A percentile compares a stretch with the other conserved stretches of the same genome.
Evolutionary conservation across 2,797 vertebrate genomes (phyloP).

Genomic region (Pygocentrus nattereri): DNA sequence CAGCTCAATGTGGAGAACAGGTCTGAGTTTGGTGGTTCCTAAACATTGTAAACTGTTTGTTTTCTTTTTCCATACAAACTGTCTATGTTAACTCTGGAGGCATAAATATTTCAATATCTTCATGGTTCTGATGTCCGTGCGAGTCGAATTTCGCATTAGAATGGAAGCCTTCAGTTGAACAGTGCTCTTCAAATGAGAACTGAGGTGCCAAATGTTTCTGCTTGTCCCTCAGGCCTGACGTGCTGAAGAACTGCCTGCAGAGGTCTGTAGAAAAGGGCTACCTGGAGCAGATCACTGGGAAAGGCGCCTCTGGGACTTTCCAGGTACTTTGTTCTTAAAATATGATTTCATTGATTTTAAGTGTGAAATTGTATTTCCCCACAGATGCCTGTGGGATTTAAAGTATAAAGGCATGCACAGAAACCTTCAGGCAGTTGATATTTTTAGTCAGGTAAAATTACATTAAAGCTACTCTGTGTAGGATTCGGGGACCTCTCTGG

Average conservation of each 20-base stretch:
- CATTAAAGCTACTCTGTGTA: too few species aligned
- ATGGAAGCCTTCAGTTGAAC: neutral
- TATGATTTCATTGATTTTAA: neutral
- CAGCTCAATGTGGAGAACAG: slow-evolving; percentile 91
- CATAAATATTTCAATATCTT: too few species aligned
- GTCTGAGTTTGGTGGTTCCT: too few species aligned
- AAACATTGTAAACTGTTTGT: too few species aligned
- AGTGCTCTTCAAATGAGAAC: neutral
- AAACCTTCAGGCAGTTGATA: too few species aligned
- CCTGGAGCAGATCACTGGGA: slow-evolving; percentile 97
- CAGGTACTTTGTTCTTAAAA: slow-evolving; percentile 81
- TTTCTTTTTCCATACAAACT: neutral
- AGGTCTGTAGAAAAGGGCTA: slow-evolving; percentile 94
- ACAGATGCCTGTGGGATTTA: too few species aligned
- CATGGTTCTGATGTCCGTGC: too few species aligned
- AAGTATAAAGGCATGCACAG: too few species aligned
- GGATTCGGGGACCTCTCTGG: too few species aligned
- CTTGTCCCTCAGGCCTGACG: slow-evolving; percentile 83
- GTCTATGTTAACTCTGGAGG: too few species aligned
- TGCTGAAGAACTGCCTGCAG: slow-evolving; percentile 92
- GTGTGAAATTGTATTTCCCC: neutral
- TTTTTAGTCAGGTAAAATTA: too few species aligned
- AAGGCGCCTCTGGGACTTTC: slow-evolving; percentile 96
- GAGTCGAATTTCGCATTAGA: neutral
- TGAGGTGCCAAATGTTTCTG: slow-evolving; percentile 13